Evolutionary conservation across 2,113 vertebrate genomes (phyloP), one percentile per base, ranked within the genome.

Genomic region (Rhinopomastus cyanomelas): DNA sequence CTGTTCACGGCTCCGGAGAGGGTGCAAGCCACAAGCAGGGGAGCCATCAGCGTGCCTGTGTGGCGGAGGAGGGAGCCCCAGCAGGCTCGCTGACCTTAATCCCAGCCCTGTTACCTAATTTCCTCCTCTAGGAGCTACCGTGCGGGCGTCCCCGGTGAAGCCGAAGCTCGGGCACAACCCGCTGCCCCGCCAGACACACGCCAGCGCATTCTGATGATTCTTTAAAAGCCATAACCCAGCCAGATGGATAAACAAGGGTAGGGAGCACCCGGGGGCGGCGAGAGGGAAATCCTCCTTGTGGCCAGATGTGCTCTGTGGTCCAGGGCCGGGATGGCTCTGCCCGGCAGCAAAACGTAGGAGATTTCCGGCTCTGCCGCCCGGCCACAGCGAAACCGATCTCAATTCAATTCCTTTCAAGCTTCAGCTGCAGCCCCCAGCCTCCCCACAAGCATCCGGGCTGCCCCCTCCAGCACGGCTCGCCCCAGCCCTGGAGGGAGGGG

Each of bases 321-420:
- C 53, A 10, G 57, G 11, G 36, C 2, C 29, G 26, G 36, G n/a
- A 56, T 11, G 39, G 11, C 39, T 42, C 39, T 15, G 15, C 39
- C 39, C 15, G 55, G 42, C 23, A 34, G 39, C 39, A 77, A 86
- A 27, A 26, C 57, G 79, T 7, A 0, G 23, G 12, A 46, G 19
- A 27, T 13, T 37, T 88, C 71, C 20, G 39, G 48, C 5, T 2
- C 0, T 15, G 8, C 21, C 1, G 0, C 0, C 1, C 21, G 37
- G 34, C n/a, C 0, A 2, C 34, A 46, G 21, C 3, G 0, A 77
- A 72, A n/a, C n/a, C n/a, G n/a, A n/a, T n/a, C n/a, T n/a, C n/a
- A n/a, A n/a, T n/a, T n/a, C n/a, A n/a, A n/a, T n/a, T n/a, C n/a
- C n/a, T n/a, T n/a, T n/a, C n/a, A n/a, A n/a, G n/a, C n/a, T n/a